Conservation (phyloP, 2,888 invertebrate genomes). For the Caenorhabditis sinica region DNA sequence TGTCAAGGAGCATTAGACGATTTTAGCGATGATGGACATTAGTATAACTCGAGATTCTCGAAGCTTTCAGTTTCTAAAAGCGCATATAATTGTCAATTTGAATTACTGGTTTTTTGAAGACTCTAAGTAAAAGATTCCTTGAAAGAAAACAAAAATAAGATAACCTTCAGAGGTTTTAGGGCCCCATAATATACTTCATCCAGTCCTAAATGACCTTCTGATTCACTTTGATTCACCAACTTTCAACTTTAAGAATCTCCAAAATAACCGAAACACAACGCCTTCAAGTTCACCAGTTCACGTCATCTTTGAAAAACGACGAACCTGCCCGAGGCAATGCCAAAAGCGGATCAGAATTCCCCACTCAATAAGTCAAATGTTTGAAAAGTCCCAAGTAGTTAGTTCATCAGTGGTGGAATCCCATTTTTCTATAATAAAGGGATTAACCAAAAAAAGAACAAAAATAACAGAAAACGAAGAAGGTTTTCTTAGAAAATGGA, state of each 20-base stretch:
- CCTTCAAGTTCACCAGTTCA: neutral
- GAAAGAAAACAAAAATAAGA: too few species aligned
- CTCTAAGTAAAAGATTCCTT: too few species aligned
- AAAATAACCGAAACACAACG: neutral
- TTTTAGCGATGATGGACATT: too few species aligned
- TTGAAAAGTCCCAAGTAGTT: neutral
- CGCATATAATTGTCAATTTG: too few species aligned
- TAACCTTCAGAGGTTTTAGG: too few species aligned
- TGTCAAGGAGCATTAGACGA: too few species aligned
- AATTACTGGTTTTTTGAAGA: too few species aligned
- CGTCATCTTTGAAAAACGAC: conserved; percentile 10
- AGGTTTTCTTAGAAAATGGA: conserved; percentile 3
- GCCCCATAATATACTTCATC: too few species aligned
- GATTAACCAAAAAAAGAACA: conserved; percentile 8
- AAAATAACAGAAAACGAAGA: neutral
- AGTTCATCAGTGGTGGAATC: conserved; percentile 1
- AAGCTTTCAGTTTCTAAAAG: too few species aligned
- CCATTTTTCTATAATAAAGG: neutral
- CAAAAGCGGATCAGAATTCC: neutral
- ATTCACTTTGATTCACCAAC: neutral
- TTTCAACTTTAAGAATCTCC: too few species aligned
- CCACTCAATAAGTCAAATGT: conserved; percentile 8
- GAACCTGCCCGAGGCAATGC: neutral
- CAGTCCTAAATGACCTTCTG: neutral
- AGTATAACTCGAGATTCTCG: too few species aligned